Conservation (phyloP, 2,888 invertebrate species). For the Eumerus sabulonum region DNA sequence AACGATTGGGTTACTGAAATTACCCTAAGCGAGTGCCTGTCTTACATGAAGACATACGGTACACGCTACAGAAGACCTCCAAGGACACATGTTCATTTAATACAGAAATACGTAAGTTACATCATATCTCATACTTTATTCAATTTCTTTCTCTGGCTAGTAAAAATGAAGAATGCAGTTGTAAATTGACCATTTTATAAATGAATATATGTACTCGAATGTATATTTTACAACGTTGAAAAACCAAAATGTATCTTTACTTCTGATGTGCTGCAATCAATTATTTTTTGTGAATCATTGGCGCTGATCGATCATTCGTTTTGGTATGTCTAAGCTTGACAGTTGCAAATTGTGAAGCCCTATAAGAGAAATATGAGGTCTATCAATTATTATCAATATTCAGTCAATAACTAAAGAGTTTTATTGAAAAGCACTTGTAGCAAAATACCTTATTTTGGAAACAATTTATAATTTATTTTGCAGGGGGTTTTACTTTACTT, state of each 20-base stretch:
- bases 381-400: not conserved
- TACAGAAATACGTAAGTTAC: too few species aligned
- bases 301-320: constrained; percentile 92
- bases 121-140: too few species aligned
- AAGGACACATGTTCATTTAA: too few species aligned
- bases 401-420: not conserved
- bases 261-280: not conserved
- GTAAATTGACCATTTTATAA: too few species aligned
- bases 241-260: not conserved
- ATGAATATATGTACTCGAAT: too few species aligned
- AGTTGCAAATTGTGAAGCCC: constrained; percentile 92
- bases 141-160: too few species aligned
- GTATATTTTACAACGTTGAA: too few species aligned
- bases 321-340: constrained; percentile 93
- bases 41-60: too few species aligned
- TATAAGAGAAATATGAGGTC: constrained; percentile 77
- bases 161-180: too few species aligned
- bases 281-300: constrained; percentile 81
- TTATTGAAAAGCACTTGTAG: not conserved
- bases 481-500: constrained; percentile 39
- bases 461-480: constrained; percentile 56
- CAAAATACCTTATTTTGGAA: constrained; percentile 44
- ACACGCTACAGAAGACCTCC: too few species aligned
- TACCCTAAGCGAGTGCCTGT: too few species aligned
- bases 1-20: too few species aligned